These are phyloP conservation scores for Thamnophis elegans DNA, from an alignment of 2,797 vertebrate species.

Conservation along the genomic window DNA sequence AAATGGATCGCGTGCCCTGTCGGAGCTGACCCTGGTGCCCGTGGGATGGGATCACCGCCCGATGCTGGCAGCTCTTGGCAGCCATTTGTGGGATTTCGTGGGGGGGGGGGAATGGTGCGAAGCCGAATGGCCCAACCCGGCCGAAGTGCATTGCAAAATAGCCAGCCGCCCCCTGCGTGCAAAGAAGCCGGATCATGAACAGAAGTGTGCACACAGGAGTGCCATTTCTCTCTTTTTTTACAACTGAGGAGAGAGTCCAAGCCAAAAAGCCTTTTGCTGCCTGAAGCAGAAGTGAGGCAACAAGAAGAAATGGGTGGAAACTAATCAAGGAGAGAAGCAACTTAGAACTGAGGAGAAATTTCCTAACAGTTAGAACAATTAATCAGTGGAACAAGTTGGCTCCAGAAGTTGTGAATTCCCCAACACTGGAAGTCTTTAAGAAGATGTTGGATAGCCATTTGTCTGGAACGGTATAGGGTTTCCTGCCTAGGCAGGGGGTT, in stretches of 20 bases:
- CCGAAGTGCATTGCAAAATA: background rate
- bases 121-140: background rate
- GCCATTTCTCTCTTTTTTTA: too few species aligned
- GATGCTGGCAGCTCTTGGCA: background rate
- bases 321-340: too few species aligned
- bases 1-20: background rate
- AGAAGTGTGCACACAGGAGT: background rate
- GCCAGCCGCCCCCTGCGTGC: background rate
- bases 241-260: too few species aligned
- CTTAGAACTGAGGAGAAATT: too few species aligned
- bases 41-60: slow-evolving; percentile 8
- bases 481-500: too few species aligned
- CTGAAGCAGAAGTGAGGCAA: background rate
- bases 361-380: too few species aligned
- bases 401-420: too few species aligned
- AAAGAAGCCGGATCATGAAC: background rate
- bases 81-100: background rate
- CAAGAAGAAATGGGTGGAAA: too few species aligned
- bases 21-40: background rate
- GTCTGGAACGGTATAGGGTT: too few species aligned
- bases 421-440: too few species aligned
- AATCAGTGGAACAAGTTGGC: too few species aligned
- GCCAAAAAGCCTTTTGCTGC: background rate
- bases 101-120: background rate
- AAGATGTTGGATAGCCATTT: too few species aligned